phyloP scores from a whole-genome alignment of 1,140 invertebrate genomes.

The Octopus sinensis region DNA sequence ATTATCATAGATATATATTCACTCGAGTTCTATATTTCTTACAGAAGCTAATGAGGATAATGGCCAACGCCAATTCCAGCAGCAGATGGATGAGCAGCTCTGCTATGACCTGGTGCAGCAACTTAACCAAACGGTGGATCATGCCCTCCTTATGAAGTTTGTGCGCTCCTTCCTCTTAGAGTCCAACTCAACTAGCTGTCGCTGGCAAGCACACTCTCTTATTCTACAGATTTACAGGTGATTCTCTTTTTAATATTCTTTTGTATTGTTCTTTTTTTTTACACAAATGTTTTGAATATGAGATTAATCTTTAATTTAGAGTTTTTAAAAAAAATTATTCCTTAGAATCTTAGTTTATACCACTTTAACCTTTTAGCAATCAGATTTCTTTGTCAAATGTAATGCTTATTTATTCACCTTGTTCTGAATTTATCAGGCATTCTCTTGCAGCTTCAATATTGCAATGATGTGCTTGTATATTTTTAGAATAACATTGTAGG shows the following conservation, averaged over 20 bases:
- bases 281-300: background rate
- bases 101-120: slow-evolving; percentile 70
- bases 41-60: slow-evolving; percentile 79
- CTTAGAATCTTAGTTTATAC: too few species aligned
- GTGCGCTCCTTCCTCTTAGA: slow-evolving; percentile 87
- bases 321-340: too few species aligned
- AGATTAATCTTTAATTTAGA: too few species aligned
- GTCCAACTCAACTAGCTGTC: slow-evolving; percentile 85
- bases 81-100: slow-evolving; percentile 73
- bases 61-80: slow-evolving; percentile 40
- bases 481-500: too few species aligned
- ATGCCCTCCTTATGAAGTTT: slow-evolving; percentile 71
- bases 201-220: slow-evolving; percentile 86
- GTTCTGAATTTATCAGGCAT: too few species aligned
- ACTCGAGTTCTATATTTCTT: background rate
- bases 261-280: background rate
- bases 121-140: slow-evolving; percentile 70
- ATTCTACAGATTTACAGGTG: slow-evolving; percentile 55
- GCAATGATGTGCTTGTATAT: too few species aligned
- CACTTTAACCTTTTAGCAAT: too few species aligned
- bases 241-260: slow-evolving; percentile 9
- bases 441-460: too few species aligned
- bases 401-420: too few species aligned
- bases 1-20: background rate
- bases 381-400: too few species aligned